Conservation (phyloP, 30 jellyfish, hydroid and myxozoan species). For the Hydra vulgaris region DNA sequence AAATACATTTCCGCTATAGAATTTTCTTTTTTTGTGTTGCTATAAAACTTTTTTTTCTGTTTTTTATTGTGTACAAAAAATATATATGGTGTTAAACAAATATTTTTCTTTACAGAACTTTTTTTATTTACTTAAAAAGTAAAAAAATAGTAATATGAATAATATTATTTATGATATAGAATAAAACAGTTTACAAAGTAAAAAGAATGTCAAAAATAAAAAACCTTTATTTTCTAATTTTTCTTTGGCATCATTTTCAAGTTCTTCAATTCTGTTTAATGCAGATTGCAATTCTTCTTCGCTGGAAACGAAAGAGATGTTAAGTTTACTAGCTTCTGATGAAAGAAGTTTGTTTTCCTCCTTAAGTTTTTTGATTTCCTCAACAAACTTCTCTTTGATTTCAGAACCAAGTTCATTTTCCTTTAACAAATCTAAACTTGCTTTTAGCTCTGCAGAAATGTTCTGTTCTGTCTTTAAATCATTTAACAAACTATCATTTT, state of each 20-base stretch:
- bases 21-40: too few relatives aligned
- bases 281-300: conserved; percentile 34
- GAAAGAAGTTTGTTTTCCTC: neutral
- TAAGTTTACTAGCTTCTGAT: neutral
- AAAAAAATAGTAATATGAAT: too few relatives aligned
- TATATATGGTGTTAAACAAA: too few relatives aligned
- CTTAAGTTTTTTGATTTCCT: neutral
- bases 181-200: too few relatives aligned
- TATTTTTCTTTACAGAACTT: too few relatives aligned
- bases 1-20: too few relatives aligned
- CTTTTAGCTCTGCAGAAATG: neutral
- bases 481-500: neutral
- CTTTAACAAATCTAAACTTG: neutral
- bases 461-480: neutral
- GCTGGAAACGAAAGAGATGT: neutral
- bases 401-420: neutral
- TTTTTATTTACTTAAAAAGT: too few relatives aligned
- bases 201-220: too few relatives aligned
- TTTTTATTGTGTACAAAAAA: too few relatives aligned
- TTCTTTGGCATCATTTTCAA: neutral
- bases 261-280: conserved; percentile 17
- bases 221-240: too few relatives aligned
- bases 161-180: too few relatives aligned
- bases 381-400: neutral
- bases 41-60: too few relatives aligned